These are phyloP conservation scores for Silurus meridionalis DNA, from an alignment of 2,113 vertebrate genomes.

Conservation along the genomic window DNA sequence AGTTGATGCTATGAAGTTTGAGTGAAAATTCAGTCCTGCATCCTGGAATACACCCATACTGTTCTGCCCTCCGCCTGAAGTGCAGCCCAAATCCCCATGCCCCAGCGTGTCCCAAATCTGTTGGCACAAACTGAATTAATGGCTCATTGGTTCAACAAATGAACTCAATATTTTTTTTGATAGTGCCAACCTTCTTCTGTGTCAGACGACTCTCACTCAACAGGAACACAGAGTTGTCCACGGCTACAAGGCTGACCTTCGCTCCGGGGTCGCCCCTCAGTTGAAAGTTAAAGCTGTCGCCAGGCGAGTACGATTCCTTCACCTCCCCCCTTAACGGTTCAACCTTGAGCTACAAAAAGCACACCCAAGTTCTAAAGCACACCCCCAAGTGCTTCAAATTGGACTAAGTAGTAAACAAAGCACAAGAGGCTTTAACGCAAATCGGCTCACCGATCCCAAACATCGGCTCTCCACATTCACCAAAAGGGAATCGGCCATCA, in stretches of 20 bases:
- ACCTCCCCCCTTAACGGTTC: slow-evolving; percentile 31
- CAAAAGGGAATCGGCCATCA: slow-evolving; percentile 85
- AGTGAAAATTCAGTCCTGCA: slow-evolving; percentile 76
- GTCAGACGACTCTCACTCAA: slow-evolving; percentile 74
- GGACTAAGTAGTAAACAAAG: neutral
- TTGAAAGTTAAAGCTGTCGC: slow-evolving; percentile 61
- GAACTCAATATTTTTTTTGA: too few species aligned
- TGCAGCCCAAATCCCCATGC: slow-evolving; percentile 81
- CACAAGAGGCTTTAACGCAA: neutral
- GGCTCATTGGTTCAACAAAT: too few species aligned
- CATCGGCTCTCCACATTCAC: slow-evolving; percentile 82
- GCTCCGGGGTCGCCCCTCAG: slow-evolving; percentile 74
- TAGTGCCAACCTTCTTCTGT: slow-evolving; percentile 72
- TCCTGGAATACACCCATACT: slow-evolving; percentile 76
- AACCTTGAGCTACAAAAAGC: slow-evolving; percentile 61
- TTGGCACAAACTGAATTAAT: neutral
- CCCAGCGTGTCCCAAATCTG: slow-evolving; percentile 86
- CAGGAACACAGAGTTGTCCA: slow-evolving; percentile 79
- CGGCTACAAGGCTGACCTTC: slow-evolving; percentile 73
- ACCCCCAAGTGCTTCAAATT: neutral
- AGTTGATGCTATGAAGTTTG: slow-evolving; percentile 61
- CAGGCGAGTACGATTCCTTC: slow-evolving; percentile 60
- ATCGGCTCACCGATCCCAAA: slow-evolving; percentile 75
- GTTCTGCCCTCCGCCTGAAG: slow-evolving; percentile 74
- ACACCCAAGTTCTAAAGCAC: neutral